These are phyloP conservation scores for Bombus superbus DNA, from an alignment of 1,140 invertebrate genomes.

Conservation along the genomic window DNA sequence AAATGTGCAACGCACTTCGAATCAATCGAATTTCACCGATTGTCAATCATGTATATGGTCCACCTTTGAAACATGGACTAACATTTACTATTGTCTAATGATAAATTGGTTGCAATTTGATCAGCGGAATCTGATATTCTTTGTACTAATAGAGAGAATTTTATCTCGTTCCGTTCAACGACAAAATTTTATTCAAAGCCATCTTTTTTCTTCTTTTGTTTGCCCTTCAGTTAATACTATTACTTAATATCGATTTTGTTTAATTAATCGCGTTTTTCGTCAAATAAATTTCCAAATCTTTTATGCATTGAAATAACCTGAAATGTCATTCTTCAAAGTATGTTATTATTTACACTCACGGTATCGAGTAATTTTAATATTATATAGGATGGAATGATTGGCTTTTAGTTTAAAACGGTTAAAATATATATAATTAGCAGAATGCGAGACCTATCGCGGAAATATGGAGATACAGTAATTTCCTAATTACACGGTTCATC, in stretches of 20 bases:
- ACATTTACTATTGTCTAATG: constrained; percentile 28
- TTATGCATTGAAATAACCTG: not conserved
- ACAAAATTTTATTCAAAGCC: constrained; percentile 7
- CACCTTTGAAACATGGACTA: not conserved
- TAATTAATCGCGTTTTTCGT: too few species aligned
- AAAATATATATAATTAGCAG: too few species aligned
- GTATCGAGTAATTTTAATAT: too few species aligned
- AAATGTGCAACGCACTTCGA: not conserved
- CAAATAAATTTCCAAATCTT: too few species aligned
- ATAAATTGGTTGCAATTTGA: constrained; percentile 20
- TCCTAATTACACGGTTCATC: too few species aligned
- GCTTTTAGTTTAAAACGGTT: too few species aligned
- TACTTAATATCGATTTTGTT: too few species aligned
- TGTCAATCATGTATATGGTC: not conserved
- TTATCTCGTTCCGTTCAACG: constrained; percentile 14
- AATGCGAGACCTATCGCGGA: too few species aligned
- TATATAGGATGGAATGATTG: too few species aligned
- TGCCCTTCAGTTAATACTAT: too few species aligned
- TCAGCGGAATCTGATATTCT: constrained; percentile 11
- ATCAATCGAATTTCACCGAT: not conserved
- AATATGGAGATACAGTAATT: too few species aligned
- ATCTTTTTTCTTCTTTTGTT: not conserved
- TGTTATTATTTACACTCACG: not conserved
- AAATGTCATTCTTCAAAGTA: not conserved
- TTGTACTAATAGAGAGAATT: constrained; percentile 13